Percentiles rank a stretch among this genome's conserved stretches.
Conservation (phyloP, 2,888 invertebrate species). For the Lottia scabra region DNA sequence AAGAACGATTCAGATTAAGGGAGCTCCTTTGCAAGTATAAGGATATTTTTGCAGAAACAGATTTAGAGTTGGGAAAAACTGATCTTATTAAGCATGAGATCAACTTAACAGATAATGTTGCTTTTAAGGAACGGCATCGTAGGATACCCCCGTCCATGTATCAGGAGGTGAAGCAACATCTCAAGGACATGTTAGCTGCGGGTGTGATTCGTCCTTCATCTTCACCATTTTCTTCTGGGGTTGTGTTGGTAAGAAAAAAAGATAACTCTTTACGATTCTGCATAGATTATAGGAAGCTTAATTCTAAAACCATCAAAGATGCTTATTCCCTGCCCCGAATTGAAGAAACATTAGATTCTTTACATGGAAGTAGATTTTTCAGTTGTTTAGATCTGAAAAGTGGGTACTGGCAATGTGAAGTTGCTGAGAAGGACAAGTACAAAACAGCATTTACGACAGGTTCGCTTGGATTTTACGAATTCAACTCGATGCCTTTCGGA, state of each 20-base stretch:
- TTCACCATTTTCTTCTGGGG: conserved; percentile 27
- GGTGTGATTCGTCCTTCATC: conserved; percentile 3
- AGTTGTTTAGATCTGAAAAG: conserved; percentile 28
- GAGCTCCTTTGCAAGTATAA: not conserved
- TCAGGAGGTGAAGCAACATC: conserved; percentile 26
- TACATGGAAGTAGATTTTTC: conserved; percentile 25
- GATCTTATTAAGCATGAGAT: conserved; percentile 29
- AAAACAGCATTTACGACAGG: conserved; percentile 32
- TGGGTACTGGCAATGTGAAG: conserved; percentile 25
- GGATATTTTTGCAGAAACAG: conserved; percentile 20
- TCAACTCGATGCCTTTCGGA: conserved; percentile 24
- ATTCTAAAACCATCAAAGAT: conserved; percentile 25
- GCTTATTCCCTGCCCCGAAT: conserved; percentile 29
- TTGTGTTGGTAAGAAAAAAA: conserved; percentile 33
- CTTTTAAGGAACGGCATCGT: conserved; percentile 24
- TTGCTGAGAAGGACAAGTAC: conserved; percentile 28
- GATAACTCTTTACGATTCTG: conserved; percentile 32
- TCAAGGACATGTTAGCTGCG: conserved; percentile 29
- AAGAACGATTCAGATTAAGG: not conserved
- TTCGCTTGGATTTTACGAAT: conserved; percentile 27
- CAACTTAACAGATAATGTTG: conserved; percentile 27
- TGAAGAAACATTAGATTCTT: conserved; percentile 28
- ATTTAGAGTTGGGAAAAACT: conserved; percentile 27
- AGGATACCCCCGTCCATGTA: conserved; percentile 21
- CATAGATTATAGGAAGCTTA: conserved; percentile 31